Evolutionary conservation across 92 coral and sea anemone genomes (phyloP).

Genomic region (Palythoa grandis): DNA sequence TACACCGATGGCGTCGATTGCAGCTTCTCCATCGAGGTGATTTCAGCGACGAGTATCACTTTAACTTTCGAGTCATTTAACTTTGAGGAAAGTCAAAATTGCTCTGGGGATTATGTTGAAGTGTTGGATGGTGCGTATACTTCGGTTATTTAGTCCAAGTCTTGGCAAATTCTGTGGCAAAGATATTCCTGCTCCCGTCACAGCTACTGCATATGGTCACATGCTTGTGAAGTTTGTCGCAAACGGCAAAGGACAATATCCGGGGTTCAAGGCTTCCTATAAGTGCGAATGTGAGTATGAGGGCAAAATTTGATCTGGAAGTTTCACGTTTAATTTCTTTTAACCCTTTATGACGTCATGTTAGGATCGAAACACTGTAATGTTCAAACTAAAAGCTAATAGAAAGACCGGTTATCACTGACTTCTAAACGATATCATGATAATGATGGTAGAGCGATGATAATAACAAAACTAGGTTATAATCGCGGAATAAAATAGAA

Average conservation of each 20-base stretch:
- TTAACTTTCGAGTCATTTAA: constrained; percentile 28
- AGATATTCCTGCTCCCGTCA: constrained; percentile 11
- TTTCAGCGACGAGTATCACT: constrained; percentile 7
- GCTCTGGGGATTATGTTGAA: constrained; percentile 33
- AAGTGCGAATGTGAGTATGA: constrained; percentile 37
- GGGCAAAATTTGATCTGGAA: too few relatives aligned
- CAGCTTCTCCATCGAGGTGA: background rate
- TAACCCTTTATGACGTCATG: too few relatives aligned
- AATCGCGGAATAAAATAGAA: too few relatives aligned
- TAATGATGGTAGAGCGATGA: too few relatives aligned
- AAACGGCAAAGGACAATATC: constrained; percentile 27
- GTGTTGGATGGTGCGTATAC: constrained; percentile 25
- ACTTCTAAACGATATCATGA: too few relatives aligned
- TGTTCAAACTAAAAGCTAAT: too few relatives aligned
- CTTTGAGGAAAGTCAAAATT: constrained; percentile 11
- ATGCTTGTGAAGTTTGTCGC: constrained; percentile 26
- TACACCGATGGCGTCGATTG: constrained; percentile 27
- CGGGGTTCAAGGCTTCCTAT: constrained; percentile 38
- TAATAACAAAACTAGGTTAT: too few relatives aligned
- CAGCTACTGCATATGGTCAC: constrained; percentile 23
- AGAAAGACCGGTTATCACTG: too few relatives aligned
- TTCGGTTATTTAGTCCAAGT: constrained; percentile 19
- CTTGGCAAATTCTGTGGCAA: constrained; percentile 40
- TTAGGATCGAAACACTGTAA: too few relatives aligned
- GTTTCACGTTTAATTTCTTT: too few relatives aligned